Evolutionary conservation across 2,888 invertebrate genomes (phyloP).

Genomic region (Cosmia pyralina): DNA sequence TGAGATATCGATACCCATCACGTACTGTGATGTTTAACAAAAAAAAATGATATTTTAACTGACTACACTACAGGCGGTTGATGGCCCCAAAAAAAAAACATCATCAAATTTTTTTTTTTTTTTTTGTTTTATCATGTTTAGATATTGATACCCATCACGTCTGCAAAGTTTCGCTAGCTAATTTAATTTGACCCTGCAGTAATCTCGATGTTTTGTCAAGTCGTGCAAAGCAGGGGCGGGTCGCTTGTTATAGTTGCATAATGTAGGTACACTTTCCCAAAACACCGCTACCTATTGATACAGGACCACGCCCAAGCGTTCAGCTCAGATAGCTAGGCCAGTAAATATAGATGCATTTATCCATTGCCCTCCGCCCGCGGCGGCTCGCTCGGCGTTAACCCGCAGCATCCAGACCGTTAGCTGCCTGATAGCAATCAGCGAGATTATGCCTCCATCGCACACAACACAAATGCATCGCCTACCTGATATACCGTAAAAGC

Average conservation of each 20-base stretch:
- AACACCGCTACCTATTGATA: slow-evolving; percentile 28
- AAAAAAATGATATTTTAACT: no score
- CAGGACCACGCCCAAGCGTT: slow-evolving; percentile 40
- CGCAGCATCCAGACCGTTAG: slow-evolving; percentile 71
- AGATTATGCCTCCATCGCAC: slow-evolving; percentile 74
- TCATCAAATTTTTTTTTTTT: no score
- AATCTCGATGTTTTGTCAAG: neutral
- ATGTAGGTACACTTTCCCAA: slow-evolving; percentile 25
- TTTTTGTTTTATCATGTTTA: no score
- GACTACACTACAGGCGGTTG: no score
- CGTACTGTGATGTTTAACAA: no score
- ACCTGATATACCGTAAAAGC: slow-evolving; percentile 63
- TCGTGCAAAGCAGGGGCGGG: neutral
- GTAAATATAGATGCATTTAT: slow-evolving; percentile 65
- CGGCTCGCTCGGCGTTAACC: slow-evolving; percentile 65
- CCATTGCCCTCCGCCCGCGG: slow-evolving; percentile 60
- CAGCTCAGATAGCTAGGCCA: slow-evolving; percentile 44
- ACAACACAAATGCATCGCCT: slow-evolving; percentile 55
- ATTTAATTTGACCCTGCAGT: no score
- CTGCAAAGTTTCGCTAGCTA: no score
- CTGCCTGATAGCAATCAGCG: slow-evolving; percentile 76
- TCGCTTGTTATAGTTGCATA: neutral
- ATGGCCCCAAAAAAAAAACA: no score
- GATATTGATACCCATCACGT: no score
- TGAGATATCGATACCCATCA: no score